Conservation (phyloP, 2,888 invertebrate genomes). For the Drosophila demipolita region DNA sequence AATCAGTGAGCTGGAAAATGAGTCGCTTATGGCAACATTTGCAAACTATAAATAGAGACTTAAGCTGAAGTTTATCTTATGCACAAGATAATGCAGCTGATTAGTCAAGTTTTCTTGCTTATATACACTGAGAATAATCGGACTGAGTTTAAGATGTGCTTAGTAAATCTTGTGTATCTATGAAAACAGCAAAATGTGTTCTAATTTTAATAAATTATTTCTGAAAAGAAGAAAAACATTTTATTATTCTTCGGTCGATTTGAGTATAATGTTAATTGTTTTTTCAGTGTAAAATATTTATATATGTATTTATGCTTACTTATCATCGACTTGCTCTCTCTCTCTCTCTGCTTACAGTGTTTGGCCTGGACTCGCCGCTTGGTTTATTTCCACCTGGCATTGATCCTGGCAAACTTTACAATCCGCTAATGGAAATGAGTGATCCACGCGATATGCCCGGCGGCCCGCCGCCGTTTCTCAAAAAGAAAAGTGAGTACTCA, state of each 20-base stretch:
- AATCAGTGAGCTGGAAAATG: slow-evolving; percentile 76
- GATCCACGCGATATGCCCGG: slow-evolving; percentile 89
- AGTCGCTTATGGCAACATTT: slow-evolving; percentile 52
- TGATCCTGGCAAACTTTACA: slow-evolving; percentile 90
- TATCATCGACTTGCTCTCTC: background rate
- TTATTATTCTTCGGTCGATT: too few species aligned
- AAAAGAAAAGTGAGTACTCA: slow-evolving; percentile 91
- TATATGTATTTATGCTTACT: background rate
- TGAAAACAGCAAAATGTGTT: background rate
- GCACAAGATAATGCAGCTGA: slow-evolving; percentile 10
- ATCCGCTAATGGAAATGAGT: slow-evolving; percentile 90
- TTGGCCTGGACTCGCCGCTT: slow-evolving; percentile 90
- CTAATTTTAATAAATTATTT: background rate
- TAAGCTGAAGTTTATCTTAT: background rate
- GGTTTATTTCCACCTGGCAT: slow-evolving; percentile 91
- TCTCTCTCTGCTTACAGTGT: slow-evolving; percentile 87
- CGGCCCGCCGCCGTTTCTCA: slow-evolving; percentile 89
- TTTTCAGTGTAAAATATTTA: background rate
- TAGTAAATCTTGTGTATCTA: background rate
- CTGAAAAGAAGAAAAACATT: background rate
- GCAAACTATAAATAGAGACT: slow-evolving; percentile 23
- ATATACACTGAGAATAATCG: background rate
- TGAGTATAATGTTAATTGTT: too few species aligned
- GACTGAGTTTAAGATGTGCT: background rate
- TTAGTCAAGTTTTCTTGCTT: background rate